A percentile compares a stretch with the other conserved stretches of the same genome.
Evolutionary conservation across 2,113 vertebrate species (phyloP).

Genomic region (Sporophila hypoxantha): DNA sequence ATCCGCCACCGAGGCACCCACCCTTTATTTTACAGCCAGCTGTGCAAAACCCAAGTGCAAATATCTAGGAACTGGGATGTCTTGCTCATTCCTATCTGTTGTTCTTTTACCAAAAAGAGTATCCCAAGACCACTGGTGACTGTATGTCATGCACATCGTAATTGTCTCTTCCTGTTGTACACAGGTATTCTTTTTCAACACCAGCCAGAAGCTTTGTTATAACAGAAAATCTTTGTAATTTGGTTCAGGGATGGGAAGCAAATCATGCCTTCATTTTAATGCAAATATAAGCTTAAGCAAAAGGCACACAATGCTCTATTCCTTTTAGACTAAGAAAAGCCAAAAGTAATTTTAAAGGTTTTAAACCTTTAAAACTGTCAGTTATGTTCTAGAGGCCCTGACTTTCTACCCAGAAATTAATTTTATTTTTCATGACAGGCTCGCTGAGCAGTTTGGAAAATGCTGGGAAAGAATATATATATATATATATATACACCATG

Average conservation of each 20-base stretch:
- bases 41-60: accelerated
- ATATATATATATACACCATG: too few relatives aligned
- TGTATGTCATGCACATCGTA: accelerated
- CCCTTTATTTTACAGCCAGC: neutral
- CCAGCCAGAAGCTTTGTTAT: neutral
- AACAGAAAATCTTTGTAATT: neutral
- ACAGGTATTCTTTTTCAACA: neutral
- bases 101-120: neutral
- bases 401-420: neutral
- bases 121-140: neutral
- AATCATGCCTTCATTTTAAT: neutral
- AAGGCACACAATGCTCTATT: neutral
- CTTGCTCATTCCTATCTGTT: neutral
- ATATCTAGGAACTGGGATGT: neutral
- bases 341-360: neutral
- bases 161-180: neutral
- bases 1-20: neutral
- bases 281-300: neutral
- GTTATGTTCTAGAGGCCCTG: neutral
- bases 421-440: neutral
- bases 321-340: slow-evolving; percentile 11
- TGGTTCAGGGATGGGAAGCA: neutral
- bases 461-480: neutral
- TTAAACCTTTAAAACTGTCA: neutral
- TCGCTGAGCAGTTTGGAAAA: neutral